Base-by-base conservation (phyloP, 2,113 vertebrate genomes). In the Pomatostomus ruficeps region DNA sequence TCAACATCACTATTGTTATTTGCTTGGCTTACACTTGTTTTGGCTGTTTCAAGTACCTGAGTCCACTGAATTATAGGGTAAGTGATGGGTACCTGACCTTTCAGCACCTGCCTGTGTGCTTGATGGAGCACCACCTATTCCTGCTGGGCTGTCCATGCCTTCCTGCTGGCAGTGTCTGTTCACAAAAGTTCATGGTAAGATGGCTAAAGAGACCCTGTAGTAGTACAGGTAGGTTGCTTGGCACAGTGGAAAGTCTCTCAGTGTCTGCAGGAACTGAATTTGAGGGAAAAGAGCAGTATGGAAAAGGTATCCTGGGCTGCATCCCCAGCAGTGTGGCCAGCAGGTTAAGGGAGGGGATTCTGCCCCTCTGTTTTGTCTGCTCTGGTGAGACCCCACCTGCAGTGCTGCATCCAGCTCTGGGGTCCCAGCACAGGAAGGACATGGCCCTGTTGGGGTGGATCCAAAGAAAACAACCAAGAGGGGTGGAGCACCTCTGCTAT, bases 41-140 rank as follows among this genome's bases (percentile, higher is more conserved):
- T 25, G 99, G 98, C 49, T 98, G 98, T 88, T 99, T 99, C 94
- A 98, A 98, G 96, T 98, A 99, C 96, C 98, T 99, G 95, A 99
- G 98, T 87, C 98, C 99, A 6, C 96, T 98, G 93, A 98, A 99
- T 96, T 99, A 99, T 22, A 97, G 94, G 97, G 99, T 99, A 96
- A 98, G 97, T 55, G 40, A 43, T 74, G 68, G 59, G 67, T 9
- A 33, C 38, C 55, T 10, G 15, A 6, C 19, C 29, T 74, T 81
- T 33, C 29, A 42, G 58, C 48, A 75, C 35, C 62, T 55, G 4
- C 33, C 17, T 36, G 1, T 36, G 19, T 33, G 45, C n/a, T 26
- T 74, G 25, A 10, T 2, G 9, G 51, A 65, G 77, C 48, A 80
- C 19, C 65, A 89, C 42, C 62, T 62, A 1, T 51, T 91, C 35